Evolutionary conservation across 2,797 vertebrate genomes (phyloP).

Genomic region (Prunella strophiata): DNA sequence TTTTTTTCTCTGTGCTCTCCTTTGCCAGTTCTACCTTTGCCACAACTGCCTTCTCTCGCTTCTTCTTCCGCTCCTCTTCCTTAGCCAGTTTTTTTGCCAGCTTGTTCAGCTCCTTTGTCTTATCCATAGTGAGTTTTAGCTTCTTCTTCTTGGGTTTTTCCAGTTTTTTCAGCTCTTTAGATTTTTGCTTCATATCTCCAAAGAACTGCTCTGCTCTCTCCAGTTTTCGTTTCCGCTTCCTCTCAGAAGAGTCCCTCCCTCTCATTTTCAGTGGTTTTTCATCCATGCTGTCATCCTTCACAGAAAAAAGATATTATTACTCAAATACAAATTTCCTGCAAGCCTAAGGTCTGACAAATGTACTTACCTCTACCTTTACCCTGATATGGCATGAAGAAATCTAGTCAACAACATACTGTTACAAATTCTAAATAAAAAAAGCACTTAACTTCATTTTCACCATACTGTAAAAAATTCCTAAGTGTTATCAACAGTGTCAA

Average conservation of each 20-base stretch:
- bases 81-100: conserved; percentile 95
- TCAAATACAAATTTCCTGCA: background rate
- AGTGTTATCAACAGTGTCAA: background rate
- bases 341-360: background rate
- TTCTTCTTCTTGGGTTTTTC: conserved; percentile 98
- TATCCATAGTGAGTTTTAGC: conserved; percentile 91
- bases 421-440: background rate
- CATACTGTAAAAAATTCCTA: background rate
- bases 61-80: conserved; percentile 96
- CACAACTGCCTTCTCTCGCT: conserved; percentile 90
- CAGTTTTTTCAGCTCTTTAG: conserved; percentile 91
- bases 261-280: conserved; percentile 94
- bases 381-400: background rate
- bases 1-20: conserved; percentile 90
- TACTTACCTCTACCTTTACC: background rate
- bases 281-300: conserved; percentile 89
- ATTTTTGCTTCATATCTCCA: conserved; percentile 85
- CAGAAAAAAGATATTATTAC: conserved; percentile 7
- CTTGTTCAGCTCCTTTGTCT: conserved; percentile 94
- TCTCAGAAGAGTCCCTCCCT: conserved; percentile 91
- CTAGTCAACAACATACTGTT: background rate
- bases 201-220: conserved; percentile 93
- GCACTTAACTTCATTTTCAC: background rate
- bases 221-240: conserved; percentile 93
- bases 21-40: conserved; percentile 88